Percentiles rank a stretch among this genome's conserved stretches.
Conservation (phyloP, 2,113 vertebrate genomes). For the Grammomys dolichurus region DNA sequence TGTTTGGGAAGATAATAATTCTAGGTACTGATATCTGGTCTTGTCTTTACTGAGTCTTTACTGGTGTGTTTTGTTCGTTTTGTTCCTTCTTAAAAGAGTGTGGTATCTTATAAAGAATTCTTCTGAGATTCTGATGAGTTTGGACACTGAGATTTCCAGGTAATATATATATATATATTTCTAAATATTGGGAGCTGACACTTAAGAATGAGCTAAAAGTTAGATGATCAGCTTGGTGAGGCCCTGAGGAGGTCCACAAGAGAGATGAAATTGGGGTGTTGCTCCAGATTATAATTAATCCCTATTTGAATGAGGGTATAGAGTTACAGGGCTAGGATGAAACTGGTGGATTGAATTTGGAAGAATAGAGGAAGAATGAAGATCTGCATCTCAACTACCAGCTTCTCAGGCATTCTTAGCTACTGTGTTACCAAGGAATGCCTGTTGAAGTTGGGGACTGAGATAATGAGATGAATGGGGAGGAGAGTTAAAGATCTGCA, state of each 20-base stretch:
- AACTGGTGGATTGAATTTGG: not conserved
- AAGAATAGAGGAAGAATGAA: not conserved
- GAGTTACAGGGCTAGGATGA: not conserved
- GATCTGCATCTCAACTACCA: not conserved
- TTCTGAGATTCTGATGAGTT: not conserved
- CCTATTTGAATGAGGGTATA: not conserved
- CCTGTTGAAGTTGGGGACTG: not conserved
- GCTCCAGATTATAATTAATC: not conserved
- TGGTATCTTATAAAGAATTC: not conserved
- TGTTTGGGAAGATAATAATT: not conserved
- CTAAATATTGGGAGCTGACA: not conserved
- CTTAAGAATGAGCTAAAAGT: not conserved
- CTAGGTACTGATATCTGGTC: not conserved
- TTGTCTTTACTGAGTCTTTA: not conserved
- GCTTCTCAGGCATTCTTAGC: not conserved
- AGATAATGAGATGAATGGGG: not conserved
- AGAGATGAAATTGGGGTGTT: not conserved
- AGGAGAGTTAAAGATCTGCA: not conserved
- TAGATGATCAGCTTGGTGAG: not conserved
- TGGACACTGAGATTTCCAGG: not conserved
- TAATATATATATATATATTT: not conserved
- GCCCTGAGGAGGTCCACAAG: not conserved
- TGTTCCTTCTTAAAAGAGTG: not conserved
- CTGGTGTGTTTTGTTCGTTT: not conserved
- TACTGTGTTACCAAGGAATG: not conserved